These are phyloP conservation scores for Chloroclysta siterata DNA, from an alignment of 2,888 invertebrate species.

Conservation along the genomic window DNA sequence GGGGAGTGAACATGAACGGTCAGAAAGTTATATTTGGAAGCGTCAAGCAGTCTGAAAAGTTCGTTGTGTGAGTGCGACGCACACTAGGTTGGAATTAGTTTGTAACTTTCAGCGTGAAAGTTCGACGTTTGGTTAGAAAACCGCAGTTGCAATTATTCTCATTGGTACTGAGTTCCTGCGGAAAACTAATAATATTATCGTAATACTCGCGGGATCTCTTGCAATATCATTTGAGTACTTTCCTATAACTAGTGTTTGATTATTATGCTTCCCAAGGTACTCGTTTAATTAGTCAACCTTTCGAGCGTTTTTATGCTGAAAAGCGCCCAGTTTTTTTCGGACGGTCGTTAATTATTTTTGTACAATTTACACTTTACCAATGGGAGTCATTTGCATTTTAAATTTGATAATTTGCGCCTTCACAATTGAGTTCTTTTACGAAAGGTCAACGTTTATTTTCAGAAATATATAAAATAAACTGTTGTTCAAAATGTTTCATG, in stretches of 20 bases:
- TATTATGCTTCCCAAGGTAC: background rate
- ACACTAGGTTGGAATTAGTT: constrained; percentile 32
- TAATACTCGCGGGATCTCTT: background rate
- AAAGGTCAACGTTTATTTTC: constrained; percentile 3
- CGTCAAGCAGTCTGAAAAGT: constrained; percentile 83
- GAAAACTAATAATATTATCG: background rate
- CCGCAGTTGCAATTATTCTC: constrained; percentile 11
- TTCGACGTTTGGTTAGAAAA: constrained; percentile 16
- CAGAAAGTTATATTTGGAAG: constrained; percentile 72
- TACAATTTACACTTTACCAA: constrained; percentile 24
- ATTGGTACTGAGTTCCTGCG: background rate
- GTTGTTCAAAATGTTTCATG: too few relatives aligned
- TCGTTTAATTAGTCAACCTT: background rate
- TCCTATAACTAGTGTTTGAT: background rate
- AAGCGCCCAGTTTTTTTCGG: background rate
- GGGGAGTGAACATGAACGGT: constrained; percentile 63
- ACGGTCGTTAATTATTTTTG: constrained; percentile 14
- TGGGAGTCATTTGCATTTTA: constrained; percentile 38
- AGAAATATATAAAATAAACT: too few relatives aligned
- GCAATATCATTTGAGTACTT: background rate
- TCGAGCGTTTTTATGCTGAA: background rate
- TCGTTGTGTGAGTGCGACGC: constrained; percentile 49
- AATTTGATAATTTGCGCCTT: constrained; percentile 29
- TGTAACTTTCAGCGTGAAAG: constrained; percentile 24
- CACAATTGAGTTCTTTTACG: constrained; percentile 10